phyloP scores from a whole-genome alignment of 2,113 vertebrate species.

The Triplophysa siluroides region DNA sequence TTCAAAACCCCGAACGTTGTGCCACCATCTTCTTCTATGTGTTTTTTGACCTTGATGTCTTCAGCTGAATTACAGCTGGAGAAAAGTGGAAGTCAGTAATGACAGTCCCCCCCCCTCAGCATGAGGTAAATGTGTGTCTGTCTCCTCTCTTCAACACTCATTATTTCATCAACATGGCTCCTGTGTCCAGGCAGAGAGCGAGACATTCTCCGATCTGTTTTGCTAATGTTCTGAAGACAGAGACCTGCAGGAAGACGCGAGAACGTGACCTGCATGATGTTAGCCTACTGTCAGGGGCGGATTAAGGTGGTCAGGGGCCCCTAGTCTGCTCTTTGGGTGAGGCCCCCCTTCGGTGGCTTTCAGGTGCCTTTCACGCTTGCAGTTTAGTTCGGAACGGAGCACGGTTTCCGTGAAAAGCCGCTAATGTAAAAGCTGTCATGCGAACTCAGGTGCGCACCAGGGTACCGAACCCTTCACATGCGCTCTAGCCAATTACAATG shows the following conservation, averaged over 20 bases:
- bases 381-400: too few species aligned
- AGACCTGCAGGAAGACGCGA: slow-evolving; percentile 19
- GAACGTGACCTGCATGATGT: slow-evolving; percentile 1
- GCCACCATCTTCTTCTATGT: not conserved
- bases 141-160: slow-evolving; percentile 36
- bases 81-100: slow-evolving; percentile 10
- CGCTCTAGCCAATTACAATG: too few species aligned
- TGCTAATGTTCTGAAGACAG: slow-evolving; percentile 48
- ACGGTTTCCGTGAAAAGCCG: too few species aligned
- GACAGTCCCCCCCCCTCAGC: slow-evolving; percentile 42
- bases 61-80: slow-evolving; percentile 25
- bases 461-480: too few species aligned
- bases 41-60: slow-evolving; percentile 20
- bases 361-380: too few species aligned
- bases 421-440: too few species aligned
- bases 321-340: too few species aligned
- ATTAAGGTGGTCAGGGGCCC: too few species aligned
- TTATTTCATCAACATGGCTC: slow-evolving; percentile 52
- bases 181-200: slow-evolving; percentile 28
- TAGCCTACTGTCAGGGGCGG: not conserved
- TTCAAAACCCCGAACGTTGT: not conserved
- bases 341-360: too few species aligned
- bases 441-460: too few species aligned
- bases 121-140: slow-evolving; percentile 49
- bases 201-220: slow-evolving; percentile 60